Base-by-base conservation (phyloP, 2,113 vertebrate species). In the Elaphurus davidianus region DNA sequence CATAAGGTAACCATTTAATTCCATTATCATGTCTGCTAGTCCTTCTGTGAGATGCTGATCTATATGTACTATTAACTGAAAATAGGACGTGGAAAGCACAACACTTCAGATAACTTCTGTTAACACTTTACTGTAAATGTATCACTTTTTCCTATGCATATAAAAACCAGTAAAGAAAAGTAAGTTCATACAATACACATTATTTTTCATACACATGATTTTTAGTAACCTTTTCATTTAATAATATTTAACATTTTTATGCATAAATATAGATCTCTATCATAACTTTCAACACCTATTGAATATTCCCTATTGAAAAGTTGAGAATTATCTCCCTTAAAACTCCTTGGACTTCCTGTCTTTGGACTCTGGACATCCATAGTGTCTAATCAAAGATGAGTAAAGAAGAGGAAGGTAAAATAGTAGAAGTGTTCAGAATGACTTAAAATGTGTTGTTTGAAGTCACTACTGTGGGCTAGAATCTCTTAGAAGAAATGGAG, bases 141-240 rank as follows among this genome's bases (percentile, higher is more conserved):
- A 30, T 50, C 50, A 76, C 54, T 83, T 95, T 78, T 85, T 92
- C 76, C 45, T 52, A 28, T 93, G 25, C 52, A 62, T 55, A 33
- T 55, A 33, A 59, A 96, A 40, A 91, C 60, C 55, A 76, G 30
- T 74, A 67, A 94, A 82, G 94, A 90, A 97, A 96, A 91, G 93
- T 90, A 52, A 25, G 8, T 40, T 82, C 62, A 62, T 52, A 64
- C 4, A 83, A 60, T 87, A 83, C 4, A 54, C 17, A 55, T 83
- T 45, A 59, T 28, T 84, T 95, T 91, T 94, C 43, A 67, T 87
- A 83, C 28, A 87, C 4, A 78, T 45, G 40, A 33, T 79, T 94
- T 96, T 97, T 76, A 82, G n/a, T 92, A 74, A 76, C 17, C 4
- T 50, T 94, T 87, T 83, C 12, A 93, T 86, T 86, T 89, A 93